These are phyloP conservation scores for Aphelenchoides bicaudatus DNA, from an alignment of 2,888 invertebrate species.

Conservation along the genomic window DNA sequence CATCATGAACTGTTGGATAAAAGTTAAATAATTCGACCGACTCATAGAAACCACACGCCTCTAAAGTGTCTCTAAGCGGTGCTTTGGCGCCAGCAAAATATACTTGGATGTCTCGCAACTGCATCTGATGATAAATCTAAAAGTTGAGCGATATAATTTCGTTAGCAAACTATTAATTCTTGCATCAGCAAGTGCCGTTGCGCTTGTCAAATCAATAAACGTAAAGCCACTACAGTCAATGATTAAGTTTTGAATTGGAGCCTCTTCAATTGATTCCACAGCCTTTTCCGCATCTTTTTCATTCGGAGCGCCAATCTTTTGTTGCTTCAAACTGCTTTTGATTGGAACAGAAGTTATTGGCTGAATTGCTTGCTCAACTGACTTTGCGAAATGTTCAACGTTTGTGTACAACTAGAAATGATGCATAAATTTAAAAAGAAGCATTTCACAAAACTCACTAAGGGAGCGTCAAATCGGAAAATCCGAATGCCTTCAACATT, in stretches of 20 bases:
- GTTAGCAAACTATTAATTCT: not conserved
- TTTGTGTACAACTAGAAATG: constrained; percentile 62
- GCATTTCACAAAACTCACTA: constrained; percentile 52
- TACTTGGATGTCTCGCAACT: constrained; percentile 41
- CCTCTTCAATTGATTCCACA: too few relatives aligned
- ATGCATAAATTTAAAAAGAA: not conserved
- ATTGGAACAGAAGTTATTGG: not conserved
- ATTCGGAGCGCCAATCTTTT: not conserved
- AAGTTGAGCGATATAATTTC: not conserved
- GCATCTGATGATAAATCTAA: constrained; percentile 32
- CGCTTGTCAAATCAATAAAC: constrained; percentile 57
- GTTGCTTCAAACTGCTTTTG: not conserved
- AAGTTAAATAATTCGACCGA: constrained; percentile 52
- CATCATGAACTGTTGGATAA: constrained; percentile 56
- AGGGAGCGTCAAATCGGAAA: constrained; percentile 64
- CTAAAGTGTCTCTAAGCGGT: constrained; percentile 52
- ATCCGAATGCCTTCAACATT: constrained; percentile 62
- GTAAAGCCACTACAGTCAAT: constrained; percentile 60
- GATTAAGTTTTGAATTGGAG: constrained; percentile 36
- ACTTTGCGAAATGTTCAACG: constrained; percentile 62
- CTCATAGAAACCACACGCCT: constrained; percentile 46
- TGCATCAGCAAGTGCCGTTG: constrained; percentile 53
- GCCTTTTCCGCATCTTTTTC: too few relatives aligned
- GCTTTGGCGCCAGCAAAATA: constrained; percentile 59
- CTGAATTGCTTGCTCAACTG: constrained; percentile 54